Conservation (phyloP, 2,888 invertebrate species). For the Apotomis capreana region DNA sequence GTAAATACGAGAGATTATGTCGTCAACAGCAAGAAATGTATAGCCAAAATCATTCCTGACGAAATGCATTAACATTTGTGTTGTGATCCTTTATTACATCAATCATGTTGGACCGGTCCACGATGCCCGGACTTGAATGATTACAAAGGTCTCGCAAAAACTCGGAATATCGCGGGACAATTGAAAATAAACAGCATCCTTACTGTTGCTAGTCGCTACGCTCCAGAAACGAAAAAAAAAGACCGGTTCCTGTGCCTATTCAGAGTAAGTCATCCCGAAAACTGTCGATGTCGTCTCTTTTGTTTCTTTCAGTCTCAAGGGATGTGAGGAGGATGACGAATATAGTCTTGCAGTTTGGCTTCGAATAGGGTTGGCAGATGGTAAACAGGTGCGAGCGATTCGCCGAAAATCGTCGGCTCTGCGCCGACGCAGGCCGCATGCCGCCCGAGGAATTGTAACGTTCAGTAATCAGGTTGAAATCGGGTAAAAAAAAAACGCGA, state of each 20-base stretch:
- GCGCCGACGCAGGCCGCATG: conserved; percentile 27
- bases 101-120: conserved; percentile 10
- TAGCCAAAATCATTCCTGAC: neutral
- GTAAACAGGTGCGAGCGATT: conserved; percentile 63
- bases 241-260: conserved; percentile 22
- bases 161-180: conserved; percentile 9
- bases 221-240: conserved; percentile 9
- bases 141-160: conserved; percentile 19
- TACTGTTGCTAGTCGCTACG: conserved; percentile 10
- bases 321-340: conserved; percentile 1
- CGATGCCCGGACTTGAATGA: conserved; percentile 2
- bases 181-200: conserved; percentile 27
- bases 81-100: neutral
- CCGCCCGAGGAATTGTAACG: conserved; percentile 37
- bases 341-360: conserved; percentile 22
- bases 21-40: neutral
- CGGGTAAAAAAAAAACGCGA: conserved; percentile 14
- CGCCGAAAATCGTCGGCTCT: conserved; percentile 55
- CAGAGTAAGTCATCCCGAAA: conserved; percentile 13
- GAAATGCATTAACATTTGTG: conserved; percentile 11
- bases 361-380: conserved; percentile 52
- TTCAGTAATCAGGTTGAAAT: conserved; percentile 37
- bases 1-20: neutral
- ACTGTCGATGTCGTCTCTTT: neutral
- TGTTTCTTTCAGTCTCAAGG: conserved; percentile 3